Base-by-base conservation (phyloP, 2,113 vertebrate genomes). In the Halcyon senegalensis region DNA sequence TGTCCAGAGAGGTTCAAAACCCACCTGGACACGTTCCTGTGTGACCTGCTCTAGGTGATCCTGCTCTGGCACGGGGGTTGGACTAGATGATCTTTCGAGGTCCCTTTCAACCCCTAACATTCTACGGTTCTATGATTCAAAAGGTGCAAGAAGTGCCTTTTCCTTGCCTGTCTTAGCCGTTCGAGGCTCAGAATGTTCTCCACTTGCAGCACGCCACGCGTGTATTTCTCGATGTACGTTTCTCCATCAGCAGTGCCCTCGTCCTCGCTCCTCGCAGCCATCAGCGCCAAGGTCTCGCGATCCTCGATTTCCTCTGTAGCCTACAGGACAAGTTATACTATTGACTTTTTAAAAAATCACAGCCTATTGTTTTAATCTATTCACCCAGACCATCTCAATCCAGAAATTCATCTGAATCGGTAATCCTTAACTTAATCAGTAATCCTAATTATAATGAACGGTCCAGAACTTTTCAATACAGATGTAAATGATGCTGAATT, bases 261-360 rank as follows among this genome's bases (percentile, higher is more conserved):
- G 0, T 94, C 98, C 85, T 99, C 99, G 23, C 98, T 99, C 25
- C 98, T 98, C 0, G 99, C 99, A 1, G 99, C 99, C 99, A 99
- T 99, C 81, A 99, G 98, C 1, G 99, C 99, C 89, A 99, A 93
- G 0, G 99, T 99, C 96, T 99, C 99, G 7, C 99, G 98, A 96
- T 99, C 99, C 94, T 99, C 99, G 17, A 99, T 98, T 96, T 99
- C 99, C 96, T 99, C 99, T 9, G 99, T 99, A 35, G 99, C 99
- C 99, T 99, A 35, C 37, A 83, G 48, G 7, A 60, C 27, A 95
- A 90, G 55, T 72, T 17, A 83, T n/a, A 50, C 11, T 21, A 60
- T 1, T 72, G n/a, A 67, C 81, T 44, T 19, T 33, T 84, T 87
- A 30, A 30, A 41, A 80, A 43, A 67, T n/a, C 30, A 55, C 89